phyloP scores from a whole-genome alignment of 2,888 invertebrate species.

The Blera fallax region DNA sequence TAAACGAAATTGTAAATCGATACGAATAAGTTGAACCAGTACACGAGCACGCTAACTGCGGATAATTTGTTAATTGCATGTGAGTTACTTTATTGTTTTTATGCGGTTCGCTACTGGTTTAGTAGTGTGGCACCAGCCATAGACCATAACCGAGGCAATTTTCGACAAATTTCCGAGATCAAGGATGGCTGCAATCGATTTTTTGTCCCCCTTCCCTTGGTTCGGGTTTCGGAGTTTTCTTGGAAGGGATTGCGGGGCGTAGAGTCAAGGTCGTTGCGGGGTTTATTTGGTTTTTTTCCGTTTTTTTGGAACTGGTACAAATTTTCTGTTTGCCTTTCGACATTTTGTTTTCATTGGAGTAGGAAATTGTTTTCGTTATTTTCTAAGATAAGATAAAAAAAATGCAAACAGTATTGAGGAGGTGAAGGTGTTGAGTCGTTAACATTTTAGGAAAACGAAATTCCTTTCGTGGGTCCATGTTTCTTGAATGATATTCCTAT shows the following conservation, averaged over 20 bases:
- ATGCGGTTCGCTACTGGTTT: neutral
- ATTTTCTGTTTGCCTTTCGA: neutral
- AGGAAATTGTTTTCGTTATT: neutral
- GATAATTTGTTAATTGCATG: constrained; percentile 39
- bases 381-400: neutral
- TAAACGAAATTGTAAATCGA: constrained; percentile 5
- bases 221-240: neutral
- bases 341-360: neutral
- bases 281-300: no score
- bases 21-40: constrained; percentile 3
- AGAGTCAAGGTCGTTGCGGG: constrained; percentile 28
- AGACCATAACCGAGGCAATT: constrained; percentile 19
- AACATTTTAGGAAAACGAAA: neutral
- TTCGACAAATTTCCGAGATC: constrained; percentile 39
- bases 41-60: constrained; percentile 4
- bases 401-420: neutral
- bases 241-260: neutral
- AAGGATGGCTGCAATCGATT: constrained; percentile 49
- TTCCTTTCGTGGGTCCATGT: neutral
- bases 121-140: neutral
- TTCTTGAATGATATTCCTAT: neutral
- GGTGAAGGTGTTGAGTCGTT: neutral
- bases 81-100: neutral
- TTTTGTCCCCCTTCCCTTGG: neutral
- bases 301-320: neutral